A percentile compares a stretch with the other conserved stretches of the same genome.
Conservation (phyloP, 2,113 vertebrate genomes). For the Burhinus bistriatus region DNA sequence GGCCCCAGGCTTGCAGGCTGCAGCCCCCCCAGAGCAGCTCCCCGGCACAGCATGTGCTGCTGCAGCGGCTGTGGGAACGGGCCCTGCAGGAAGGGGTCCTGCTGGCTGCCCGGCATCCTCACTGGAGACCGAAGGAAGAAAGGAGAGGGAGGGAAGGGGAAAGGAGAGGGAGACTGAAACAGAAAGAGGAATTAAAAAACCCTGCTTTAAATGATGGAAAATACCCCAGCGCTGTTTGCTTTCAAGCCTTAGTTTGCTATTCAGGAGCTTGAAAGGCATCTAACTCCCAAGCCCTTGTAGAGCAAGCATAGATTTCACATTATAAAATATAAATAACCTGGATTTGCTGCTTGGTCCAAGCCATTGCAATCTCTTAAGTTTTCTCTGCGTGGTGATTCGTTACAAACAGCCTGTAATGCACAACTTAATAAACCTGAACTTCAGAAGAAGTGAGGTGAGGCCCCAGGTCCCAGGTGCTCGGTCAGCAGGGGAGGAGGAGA, state of each 20-base stretch:
- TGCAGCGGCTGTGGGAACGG: fast-evolving
- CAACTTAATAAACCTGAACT: neutral
- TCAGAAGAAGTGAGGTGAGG: neutral
- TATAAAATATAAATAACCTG: conserved; percentile 42
- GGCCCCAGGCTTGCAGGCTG: fast-evolving
- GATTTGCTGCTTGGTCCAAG: neutral
- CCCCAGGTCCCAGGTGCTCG: neutral
- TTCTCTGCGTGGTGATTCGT: neutral
- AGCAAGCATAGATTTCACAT: conserved; percentile 24
- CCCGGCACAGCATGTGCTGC: fast-evolving
- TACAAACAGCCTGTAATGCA: neutral
- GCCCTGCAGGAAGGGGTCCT: neutral
- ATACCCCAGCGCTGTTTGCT: neutral
- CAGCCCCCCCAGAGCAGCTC: neutral
- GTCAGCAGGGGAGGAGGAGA: neutral
- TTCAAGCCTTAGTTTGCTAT: conserved; percentile 40
- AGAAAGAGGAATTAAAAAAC: neutral
- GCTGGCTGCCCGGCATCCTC: neutral
- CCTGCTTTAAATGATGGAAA: conserved; percentile 17
- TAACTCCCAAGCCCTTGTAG: neutral
- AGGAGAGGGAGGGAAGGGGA: neutral
- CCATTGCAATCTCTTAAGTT: neutral
- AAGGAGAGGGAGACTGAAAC: neutral
- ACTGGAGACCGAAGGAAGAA: neutral
- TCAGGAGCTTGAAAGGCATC: conserved; percentile 33